These are phyloP conservation scores for Laodelphax striatellus DNA, from an alignment of 1,140 invertebrate species.

Conservation along the genomic window DNA sequence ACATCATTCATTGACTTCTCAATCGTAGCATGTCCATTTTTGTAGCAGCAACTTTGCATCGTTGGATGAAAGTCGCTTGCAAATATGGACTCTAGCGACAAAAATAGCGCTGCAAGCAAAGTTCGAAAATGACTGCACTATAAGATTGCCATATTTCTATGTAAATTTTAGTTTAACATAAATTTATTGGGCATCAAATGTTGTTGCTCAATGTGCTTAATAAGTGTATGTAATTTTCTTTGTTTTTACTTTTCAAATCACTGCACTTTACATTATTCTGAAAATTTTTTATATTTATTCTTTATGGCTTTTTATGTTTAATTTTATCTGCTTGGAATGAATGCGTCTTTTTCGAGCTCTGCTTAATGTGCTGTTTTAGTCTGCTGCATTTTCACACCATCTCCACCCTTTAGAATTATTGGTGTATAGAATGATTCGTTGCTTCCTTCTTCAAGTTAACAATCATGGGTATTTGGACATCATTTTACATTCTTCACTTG, in stretches of 20 bases:
- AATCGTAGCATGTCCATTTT: too few relatives aligned
- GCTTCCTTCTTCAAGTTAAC: neutral
- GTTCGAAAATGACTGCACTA: conserved; percentile 18
- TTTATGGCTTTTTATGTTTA: conserved; percentile 13
- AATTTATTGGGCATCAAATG: conserved; percentile 31
- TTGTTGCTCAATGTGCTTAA: conserved; percentile 17
- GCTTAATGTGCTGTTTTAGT: conserved; percentile 20
- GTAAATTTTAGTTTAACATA: conserved; percentile 5
- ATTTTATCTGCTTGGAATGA: conserved; percentile 18
- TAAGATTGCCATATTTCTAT: neutral
- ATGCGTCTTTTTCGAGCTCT: conserved; percentile 22
- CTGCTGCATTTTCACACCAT: neutral
- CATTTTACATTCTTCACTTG: neutral
- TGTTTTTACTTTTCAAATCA: conserved; percentile 17
- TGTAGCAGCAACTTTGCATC: too few relatives aligned
- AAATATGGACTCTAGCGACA: too few relatives aligned
- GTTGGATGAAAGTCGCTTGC: too few relatives aligned
- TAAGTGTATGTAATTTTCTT: conserved; percentile 8
- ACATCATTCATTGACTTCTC: too few relatives aligned
- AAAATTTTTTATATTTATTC: conserved; percentile 11
- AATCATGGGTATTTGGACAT: neutral
- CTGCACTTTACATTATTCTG: conserved; percentile 13
- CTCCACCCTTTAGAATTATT: neutral
- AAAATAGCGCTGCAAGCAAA: conserved; percentile 14
- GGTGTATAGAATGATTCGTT: neutral